Evolutionary conservation across 2,797 vertebrate genomes (phyloP), one percentile per base, ranked within the genome.

Genomic region (Hydrophis major): DNA sequence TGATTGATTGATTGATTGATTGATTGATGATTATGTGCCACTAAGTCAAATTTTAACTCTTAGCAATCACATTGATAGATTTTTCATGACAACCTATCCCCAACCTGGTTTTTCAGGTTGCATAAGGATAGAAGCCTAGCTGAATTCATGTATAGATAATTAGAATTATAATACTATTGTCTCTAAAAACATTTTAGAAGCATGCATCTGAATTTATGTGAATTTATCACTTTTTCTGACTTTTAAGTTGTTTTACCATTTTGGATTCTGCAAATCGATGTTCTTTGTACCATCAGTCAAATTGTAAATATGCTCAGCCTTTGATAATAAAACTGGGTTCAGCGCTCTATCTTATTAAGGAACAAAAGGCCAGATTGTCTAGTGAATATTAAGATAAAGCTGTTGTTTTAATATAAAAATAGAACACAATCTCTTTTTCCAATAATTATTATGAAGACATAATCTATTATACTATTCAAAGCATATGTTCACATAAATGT

Each of bases 391-490:
- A 93, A 93, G 89, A 94, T 2, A 63, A 94, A 96, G 10, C 87
- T 55, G 13, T 93, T 94, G 89, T 93, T 96, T 96, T 94, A 55
- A 86, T 91, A 28, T 91, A 94, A 91, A 88, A 95, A 94, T 14
- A 94, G 91, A 93, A 95, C 69, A 60, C 37, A 95, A 92, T 92
- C 2, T 93, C 37, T 92, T 95, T 94, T 94, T 89, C n/a, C 57
- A 94, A 55, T 90, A 95, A 94, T 92, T 95, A 95, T 92, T 61
- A 94, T 2, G 0, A 95, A 47, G 56, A 87, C 78, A 89, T 55
- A 93, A 93, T 96, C 95, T 95, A 96, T 95, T 95, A 93, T 47
- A 60, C 4, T 95, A 16, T 93, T 93, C 88, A 59, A 92, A 95
- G 91, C 5, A 90, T 6, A 63, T 4, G 1, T 89, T 96, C 93